These are phyloP conservation scores for Mesorhabditis spiculigera DNA, from an alignment of 2,888 invertebrate genomes.

Conservation along the genomic window DNA sequence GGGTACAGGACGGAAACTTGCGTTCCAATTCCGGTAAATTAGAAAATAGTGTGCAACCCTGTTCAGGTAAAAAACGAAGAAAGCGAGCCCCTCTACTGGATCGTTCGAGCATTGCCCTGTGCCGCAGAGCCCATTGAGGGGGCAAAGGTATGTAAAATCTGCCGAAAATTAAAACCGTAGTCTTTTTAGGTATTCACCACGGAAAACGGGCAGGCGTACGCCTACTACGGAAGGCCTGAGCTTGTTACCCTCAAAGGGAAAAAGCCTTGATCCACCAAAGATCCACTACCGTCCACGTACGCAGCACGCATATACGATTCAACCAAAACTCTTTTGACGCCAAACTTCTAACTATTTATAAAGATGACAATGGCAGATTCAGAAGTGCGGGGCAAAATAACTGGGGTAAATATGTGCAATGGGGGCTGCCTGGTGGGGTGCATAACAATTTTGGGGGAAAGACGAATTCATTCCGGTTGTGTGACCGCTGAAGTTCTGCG, in stretches of 20 bases:
- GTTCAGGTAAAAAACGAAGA: background rate
- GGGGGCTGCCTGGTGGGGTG: no score
- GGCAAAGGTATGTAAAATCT: background rate
- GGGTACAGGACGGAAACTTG: background rate
- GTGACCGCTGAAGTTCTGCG: no score
- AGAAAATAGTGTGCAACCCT: background rate
- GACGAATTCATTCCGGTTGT: no score
- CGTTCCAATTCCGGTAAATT: constrained; percentile 1
- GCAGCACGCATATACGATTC: no score
- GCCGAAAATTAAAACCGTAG: no score
- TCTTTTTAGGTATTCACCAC: background rate
- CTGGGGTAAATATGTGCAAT: no score
- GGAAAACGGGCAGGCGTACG: background rate
- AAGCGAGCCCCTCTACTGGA: constrained; percentile 3
- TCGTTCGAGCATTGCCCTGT: background rate
- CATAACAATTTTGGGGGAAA: no score
- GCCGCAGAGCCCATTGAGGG: background rate
- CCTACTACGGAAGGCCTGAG: constrained; percentile 1
- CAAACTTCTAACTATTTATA: no score
- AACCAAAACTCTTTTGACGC: no score
- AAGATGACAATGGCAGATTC: no score
- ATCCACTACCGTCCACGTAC: no score
- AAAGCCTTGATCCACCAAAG: background rate
- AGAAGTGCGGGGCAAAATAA: no score
- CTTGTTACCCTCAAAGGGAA: background rate